Evolutionary conservation across 2,113 vertebrate species (phyloP), one percentile per base, ranked within the genome.

Genomic region (Plestiodon gilberti): DNA sequence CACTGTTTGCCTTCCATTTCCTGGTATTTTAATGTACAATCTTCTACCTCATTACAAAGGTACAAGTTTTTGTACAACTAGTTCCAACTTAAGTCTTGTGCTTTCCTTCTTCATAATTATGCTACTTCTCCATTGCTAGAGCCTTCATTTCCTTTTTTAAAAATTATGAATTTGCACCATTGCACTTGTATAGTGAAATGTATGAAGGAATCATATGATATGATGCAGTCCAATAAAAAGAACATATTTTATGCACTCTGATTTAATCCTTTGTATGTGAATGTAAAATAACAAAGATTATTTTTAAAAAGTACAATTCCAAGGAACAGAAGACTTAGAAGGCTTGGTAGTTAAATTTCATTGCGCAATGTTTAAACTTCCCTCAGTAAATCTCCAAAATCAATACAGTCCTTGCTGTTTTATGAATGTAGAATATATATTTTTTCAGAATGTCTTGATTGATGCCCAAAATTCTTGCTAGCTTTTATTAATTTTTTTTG

Each of bases 381-480:
- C 71, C 38, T 43, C 17, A 33, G 30, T 65, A 77, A 76, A 61
- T 35, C 67, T 77, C 74, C 18, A 86, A 78, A 87, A 79, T 73
- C 43, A 71, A 15, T 28, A 23, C 22, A 64, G 17, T 28, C 74
- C 23, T 38, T 55, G 40, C 30, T 76, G 78, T 70, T 55, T 28
- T 65, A 48, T 40, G 15, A 48, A 52, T 85, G 35, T 76, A 13
- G 69, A 78, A 61, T 64, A 74, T 11, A 0, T 87, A n/a, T n/a
- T n/a, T 90, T 71, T 10, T 20, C 59, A 62, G 40, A 61, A 55
- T 81, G 15, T 83, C 59, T 89, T 65, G 83, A 35, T 62, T 69
- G 35, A 79, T 90, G 74, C 71, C 1, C 3, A 88, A 91, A 82
- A 78, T 79, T 48, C n/a, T 61, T 89, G 75, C 40, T 78, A 33